Base-by-base conservation (phyloP, 2,888 invertebrate species). In the Germaria angustata region DNA sequence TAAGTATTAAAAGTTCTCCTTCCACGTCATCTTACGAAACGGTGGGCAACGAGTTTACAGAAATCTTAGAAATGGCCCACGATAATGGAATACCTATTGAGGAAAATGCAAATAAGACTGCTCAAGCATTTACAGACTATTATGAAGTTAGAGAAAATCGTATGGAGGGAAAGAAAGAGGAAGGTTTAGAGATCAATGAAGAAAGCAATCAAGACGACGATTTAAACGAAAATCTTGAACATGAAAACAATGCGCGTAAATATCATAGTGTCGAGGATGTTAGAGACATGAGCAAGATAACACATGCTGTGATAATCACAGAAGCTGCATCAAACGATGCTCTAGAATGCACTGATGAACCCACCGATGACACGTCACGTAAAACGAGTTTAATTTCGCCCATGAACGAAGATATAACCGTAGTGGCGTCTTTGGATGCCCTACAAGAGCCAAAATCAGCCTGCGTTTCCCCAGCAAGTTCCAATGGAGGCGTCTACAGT, bases 391-490 rank as follows among this genome's bases (percentile, higher is more conserved):
- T 93, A 0, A 90, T 95, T 84, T 93, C 94, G n/a, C 93, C 94
- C 0, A 92, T 95, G 0, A 93, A 93, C 20, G 95, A 95, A 84
- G 95, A 95, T 51, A 88, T 88, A 76, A 95, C 86, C 0, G 87
- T 86, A 63, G 87, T 86, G 59, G 87, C 89, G 34, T 87, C 89
- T 0, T 84, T 91, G 75, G 90, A 90, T 85, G 91, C 89, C 1
- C 79, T 91, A 63, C 90, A 90, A 46, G 91, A 91, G 75, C 89
- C 88, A 6, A 89, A 94, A 51, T 94, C 94, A 4, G 93, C 93
- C 46, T 96, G 96, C 87, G 95, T 95, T 7, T 97, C 97, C 0
- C 97, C 97, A 0, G 96, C 96, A 13, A 96, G 96, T 87, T 97
- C 96, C 15, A 96, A 97, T 89, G 97, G 97, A 0, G 97, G 97